Conservation (phyloP, 2,888 invertebrate genomes). For the Lymantria monacha region DNA sequence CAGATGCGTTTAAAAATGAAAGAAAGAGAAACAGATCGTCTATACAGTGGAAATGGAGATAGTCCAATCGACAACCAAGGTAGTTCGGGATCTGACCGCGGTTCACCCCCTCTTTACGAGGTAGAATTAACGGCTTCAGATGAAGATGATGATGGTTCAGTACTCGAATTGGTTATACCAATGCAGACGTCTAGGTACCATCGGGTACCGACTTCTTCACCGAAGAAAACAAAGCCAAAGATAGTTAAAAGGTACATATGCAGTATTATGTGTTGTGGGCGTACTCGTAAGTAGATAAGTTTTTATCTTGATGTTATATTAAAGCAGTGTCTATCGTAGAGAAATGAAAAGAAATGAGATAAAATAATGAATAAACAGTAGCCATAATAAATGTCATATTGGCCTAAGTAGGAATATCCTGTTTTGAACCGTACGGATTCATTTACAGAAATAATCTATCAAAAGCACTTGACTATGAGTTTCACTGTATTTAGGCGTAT, state of each 20-base stretch:
- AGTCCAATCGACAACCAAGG: not conserved
- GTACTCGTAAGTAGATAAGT: conserved; percentile 37
- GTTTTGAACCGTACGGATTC: too few species aligned
- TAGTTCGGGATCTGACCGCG: conserved; percentile 36
- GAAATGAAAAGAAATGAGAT: too few species aligned
- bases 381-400: too few species aligned
- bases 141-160: conserved; percentile 69
- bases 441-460: too few species aligned
- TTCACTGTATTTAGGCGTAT: too few species aligned
- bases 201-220: conserved; percentile 55
- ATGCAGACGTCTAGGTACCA: conserved; percentile 54
- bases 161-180: conserved; percentile 69
- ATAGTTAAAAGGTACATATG: conserved; percentile 36
- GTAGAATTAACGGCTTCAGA: conserved; percentile 73
- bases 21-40: not conserved
- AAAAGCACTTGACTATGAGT: too few species aligned
- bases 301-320: conserved; percentile 4
- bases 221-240: conserved; percentile 43
- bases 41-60: not conserved
- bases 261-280: conserved; percentile 51
- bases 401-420: too few species aligned
- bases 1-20: conserved; percentile 7
- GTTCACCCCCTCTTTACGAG: conserved; percentile 64
- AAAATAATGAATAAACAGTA: too few species aligned
- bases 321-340: not conserved